Conservation (phyloP, 2,888 invertebrate genomes). For the Cheilosia pagana region DNA sequence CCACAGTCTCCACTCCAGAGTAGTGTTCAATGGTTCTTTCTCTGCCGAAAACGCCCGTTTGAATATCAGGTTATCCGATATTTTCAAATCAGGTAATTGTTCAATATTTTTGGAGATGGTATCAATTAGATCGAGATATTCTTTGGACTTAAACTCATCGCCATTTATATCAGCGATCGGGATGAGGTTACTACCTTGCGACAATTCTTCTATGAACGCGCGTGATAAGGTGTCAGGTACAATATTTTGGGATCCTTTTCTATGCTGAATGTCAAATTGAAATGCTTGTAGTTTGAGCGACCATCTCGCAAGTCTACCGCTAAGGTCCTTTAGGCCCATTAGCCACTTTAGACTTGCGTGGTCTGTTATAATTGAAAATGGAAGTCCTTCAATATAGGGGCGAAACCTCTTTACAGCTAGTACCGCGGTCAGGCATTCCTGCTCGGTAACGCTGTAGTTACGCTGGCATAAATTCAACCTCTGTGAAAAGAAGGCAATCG, state of each 20-base stretch:
- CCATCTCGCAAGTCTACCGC: neutral
- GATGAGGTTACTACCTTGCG: too few species aligned
- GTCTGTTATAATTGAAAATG: neutral
- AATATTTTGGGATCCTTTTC: slow-evolving; percentile 13
- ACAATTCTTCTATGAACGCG: too few species aligned
- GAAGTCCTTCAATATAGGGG: neutral
- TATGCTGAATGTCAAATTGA: slow-evolving; percentile 20
- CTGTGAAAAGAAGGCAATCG: too few species aligned
- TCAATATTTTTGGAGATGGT: neutral
- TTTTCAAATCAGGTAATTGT: too few species aligned
- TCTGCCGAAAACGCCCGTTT: neutral
- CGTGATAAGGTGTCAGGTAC: slow-evolving; percentile 18
- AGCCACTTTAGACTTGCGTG: too few species aligned
- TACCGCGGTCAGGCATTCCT: too few species aligned
- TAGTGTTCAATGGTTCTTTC: neutral
- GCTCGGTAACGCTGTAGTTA: too few species aligned
- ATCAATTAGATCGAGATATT: neutral
- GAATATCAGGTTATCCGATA: too few species aligned
- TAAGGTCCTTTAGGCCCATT: too few species aligned
- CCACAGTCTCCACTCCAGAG: slow-evolving; percentile 27
- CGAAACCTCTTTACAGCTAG: neutral
- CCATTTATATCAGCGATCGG: too few species aligned
- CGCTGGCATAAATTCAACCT: too few species aligned
- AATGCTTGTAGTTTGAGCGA: slow-evolving; percentile 1
- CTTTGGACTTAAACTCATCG: too few species aligned